Evolutionary conservation across 2,888 invertebrate genomes (phyloP).

Genomic region (Aphodius sticticus): DNA sequence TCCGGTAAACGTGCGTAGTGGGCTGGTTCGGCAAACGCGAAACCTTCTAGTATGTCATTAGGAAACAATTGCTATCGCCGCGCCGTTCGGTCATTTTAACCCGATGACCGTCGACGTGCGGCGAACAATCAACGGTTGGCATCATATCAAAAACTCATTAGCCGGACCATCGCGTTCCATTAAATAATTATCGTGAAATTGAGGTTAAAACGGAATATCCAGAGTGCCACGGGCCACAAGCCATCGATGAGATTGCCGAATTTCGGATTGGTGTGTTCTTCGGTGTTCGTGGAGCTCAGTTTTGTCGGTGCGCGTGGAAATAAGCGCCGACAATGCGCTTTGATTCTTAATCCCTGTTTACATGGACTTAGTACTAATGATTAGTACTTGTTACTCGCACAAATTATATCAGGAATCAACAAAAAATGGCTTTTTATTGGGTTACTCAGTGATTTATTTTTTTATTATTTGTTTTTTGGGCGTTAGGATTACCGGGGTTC

Average conservation of each 20-base stretch:
- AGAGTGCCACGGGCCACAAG: slow-evolving; percentile 19
- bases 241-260: neutral
- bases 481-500: too few relatives aligned
- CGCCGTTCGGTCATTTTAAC: slow-evolving; percentile 21
- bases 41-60: slow-evolving; percentile 15
- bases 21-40: slow-evolving; percentile 7
- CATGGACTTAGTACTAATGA: too few relatives aligned
- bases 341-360: too few relatives aligned
- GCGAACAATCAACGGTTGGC: slow-evolving; percentile 12
- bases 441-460: too few relatives aligned
- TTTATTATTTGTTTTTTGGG: too few relatives aligned
- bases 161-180: slow-evolving; percentile 23
- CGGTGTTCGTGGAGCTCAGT: too few relatives aligned
- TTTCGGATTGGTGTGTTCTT: neutral
- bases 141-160: slow-evolving; percentile 25
- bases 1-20: slow-evolving; percentile 13
- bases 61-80: slow-evolving; percentile 15
- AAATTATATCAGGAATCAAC: too few relatives aligned
- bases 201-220: slow-evolving; percentile 21
- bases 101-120: slow-evolving; percentile 20
- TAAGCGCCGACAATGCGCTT: too few relatives aligned
- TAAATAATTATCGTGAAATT: slow-evolving; percentile 27
- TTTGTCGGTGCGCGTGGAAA: too few relatives aligned
- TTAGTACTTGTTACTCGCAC: too few relatives aligned
- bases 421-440: too few relatives aligned